Conservation (phyloP, 2,888 invertebrate genomes). For the Coenonympha arcania region DNA sequence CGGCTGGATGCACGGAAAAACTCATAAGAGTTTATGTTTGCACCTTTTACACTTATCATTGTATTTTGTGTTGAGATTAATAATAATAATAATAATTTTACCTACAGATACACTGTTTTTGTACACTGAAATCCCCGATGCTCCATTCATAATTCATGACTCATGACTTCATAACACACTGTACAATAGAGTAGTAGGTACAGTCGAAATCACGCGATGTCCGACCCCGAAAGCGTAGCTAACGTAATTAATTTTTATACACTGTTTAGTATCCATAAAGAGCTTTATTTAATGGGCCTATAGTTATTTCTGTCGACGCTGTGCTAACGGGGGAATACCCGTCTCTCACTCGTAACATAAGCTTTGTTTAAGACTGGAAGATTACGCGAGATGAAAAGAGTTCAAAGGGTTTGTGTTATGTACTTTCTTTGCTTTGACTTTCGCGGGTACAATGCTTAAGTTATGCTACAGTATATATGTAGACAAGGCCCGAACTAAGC, state of each 20-base stretch:
- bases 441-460: background rate
- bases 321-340: background rate
- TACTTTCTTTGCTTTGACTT: background rate
- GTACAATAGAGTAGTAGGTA: too few species aligned
- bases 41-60: too few species aligned
- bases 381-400: conserved; percentile 20
- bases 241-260: conserved; percentile 1
- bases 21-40: too few species aligned
- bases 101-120: too few species aligned
- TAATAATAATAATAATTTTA: too few species aligned
- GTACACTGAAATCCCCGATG: too few species aligned
- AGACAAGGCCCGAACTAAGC: too few species aligned
- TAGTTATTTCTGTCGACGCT: background rate
- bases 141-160: too few species aligned
- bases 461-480: too few species aligned
- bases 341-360: background rate
- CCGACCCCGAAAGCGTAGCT: background rate
- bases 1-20: too few species aligned
- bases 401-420: conserved; percentile 20
- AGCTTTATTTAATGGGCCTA: background rate
- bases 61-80: too few species aligned
- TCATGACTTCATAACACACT: too few species aligned
- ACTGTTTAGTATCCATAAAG: background rate
- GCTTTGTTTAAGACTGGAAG: conserved; percentile 13
- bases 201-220: background rate